Evolutionary conservation across 1,140 invertebrate genomes (phyloP), one percentile per base, ranked within the genome.

Genomic region (Mycetomoellerius zeteki): DNA sequence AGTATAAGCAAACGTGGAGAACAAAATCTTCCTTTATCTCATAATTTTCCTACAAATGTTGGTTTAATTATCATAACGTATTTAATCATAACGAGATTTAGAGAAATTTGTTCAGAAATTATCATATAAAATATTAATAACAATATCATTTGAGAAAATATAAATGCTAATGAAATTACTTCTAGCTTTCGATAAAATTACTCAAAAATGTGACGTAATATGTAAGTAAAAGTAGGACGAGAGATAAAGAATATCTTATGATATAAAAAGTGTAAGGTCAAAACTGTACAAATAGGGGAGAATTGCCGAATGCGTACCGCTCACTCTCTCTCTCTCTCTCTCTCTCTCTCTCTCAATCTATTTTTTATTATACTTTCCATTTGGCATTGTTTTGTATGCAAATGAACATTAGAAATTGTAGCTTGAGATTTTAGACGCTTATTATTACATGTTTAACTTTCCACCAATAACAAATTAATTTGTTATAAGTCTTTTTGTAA

Each of bases 221-320:
- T 43, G 37, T 47, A 30, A 60, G 27, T 5, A 16, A 60, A 12
- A 37, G 24, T 71, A 43, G 21, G 19, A 37, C 8, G 24, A 33
- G 24, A 33, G 50, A 10, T n/a, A 72, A 60, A 82, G 12, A 6
- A 60, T 30, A 67, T 73, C 73, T n/a, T 27, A 30, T 47, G 54
- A 73, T 8, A n/a, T 60, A 33, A 84, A 58, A 73, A 19, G 0
- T 58, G 27, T 21, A 16, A 37, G 37, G 16, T 52, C 5, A 67
- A 84, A 58, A 52, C 30, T 8, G 16, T 47, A 47, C 37, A 73
- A 47, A 73, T 60, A 82, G n/a, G n/a, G n/a, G n/a, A n/a, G n/a
- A n/a, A n/a, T n/a, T n/a, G n/a, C n/a, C n/a, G n/a, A n/a, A n/a
- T n/a, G n/a, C n/a, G n/a, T n/a, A n/a, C n/a, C n/a, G n/a, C n/a